phyloP scores from a whole-genome alignment of 2,797 vertebrate species.

The Gymnoscopelus microlampas region DNA sequence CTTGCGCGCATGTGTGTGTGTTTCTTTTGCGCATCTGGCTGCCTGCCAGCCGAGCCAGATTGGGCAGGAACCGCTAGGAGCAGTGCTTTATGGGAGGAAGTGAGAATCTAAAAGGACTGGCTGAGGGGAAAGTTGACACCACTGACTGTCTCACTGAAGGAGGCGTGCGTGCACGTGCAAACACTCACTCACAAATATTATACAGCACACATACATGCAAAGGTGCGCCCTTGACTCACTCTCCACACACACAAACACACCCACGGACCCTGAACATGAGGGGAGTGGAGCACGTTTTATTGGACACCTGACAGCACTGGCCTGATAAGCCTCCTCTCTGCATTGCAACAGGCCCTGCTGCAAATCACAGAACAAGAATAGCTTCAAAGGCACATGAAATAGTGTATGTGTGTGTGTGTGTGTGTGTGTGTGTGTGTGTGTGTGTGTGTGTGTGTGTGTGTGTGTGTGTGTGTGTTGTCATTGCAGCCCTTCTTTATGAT shows the following conservation, averaged over 20 bases:
- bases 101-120: constrained; percentile 7
- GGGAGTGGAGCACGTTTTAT: constrained; percentile 25
- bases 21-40: neutral
- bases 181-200: constrained; percentile 6
- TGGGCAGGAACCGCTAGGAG: constrained; percentile 16
- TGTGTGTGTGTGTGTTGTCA: constrained; percentile 10
- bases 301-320: constrained; percentile 20
- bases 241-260: constrained; percentile 5
- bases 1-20: neutral
- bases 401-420: constrained; percentile 1
- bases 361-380: constrained; percentile 18
- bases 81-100: constrained; percentile 15
- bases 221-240: constrained; percentile 1
- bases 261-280: constrained; percentile 13
- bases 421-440: constrained; percentile 13
- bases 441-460: constrained; percentile 9
- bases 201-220: neutral
- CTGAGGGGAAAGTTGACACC: constrained; percentile 8
- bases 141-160: neutral
- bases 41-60: constrained; percentile 8
- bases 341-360: constrained; percentile 27
- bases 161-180: neutral
- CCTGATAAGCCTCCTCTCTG: constrained; percentile 32
- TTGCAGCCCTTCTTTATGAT: constrained; percentile 41
- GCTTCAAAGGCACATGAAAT: constrained; percentile 33